These are phyloP conservation scores for Achroia grisella DNA, from an alignment of 1,140 invertebrate genomes.

Conservation along the genomic window DNA sequence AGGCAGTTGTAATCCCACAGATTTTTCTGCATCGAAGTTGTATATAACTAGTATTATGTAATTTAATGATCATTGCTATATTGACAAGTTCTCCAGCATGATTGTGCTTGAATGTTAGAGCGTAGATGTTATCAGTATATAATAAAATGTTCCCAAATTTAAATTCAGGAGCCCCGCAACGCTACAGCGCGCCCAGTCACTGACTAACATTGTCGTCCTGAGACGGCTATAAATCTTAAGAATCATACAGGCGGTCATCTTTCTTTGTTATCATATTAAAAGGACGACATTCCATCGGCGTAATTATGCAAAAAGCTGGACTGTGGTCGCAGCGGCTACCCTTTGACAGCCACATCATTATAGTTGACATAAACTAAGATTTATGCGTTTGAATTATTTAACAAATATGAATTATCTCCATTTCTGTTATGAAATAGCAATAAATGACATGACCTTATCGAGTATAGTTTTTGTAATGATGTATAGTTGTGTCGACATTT, in stretches of 20 bases:
- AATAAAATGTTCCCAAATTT: too few species aligned
- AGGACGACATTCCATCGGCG: conserved; percentile 57
- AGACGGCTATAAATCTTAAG: conserved; percentile 53
- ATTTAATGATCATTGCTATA: too few species aligned
- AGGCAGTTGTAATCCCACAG: too few species aligned
- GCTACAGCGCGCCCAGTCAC: too few species aligned
- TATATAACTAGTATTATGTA: too few species aligned
- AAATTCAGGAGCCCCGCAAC: too few species aligned
- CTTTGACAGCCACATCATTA: conserved; percentile 69
- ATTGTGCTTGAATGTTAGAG: too few species aligned
- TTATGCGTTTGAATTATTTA: conserved; percentile 65
- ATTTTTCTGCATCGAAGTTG: too few species aligned
- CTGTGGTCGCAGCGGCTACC: conserved; percentile 49
- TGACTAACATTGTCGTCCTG: conserved; percentile 3
- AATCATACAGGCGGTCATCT: conserved; percentile 63
- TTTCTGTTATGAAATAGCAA: neutral
- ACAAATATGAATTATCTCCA: conserved; percentile 59
- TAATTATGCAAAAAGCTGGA: conserved; percentile 72
- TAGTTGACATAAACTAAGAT: conserved; percentile 68
- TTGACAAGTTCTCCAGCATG: too few species aligned
- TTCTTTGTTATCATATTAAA: conserved; percentile 71
- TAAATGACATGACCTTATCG: neutral
- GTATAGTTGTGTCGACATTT: neutral
- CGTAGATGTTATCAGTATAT: too few species aligned
- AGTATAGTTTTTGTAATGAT: neutral